These are phyloP conservation scores for Colletes latitarsis DNA, from an alignment of 1,140 invertebrate genomes.

Conservation along the genomic window DNA sequence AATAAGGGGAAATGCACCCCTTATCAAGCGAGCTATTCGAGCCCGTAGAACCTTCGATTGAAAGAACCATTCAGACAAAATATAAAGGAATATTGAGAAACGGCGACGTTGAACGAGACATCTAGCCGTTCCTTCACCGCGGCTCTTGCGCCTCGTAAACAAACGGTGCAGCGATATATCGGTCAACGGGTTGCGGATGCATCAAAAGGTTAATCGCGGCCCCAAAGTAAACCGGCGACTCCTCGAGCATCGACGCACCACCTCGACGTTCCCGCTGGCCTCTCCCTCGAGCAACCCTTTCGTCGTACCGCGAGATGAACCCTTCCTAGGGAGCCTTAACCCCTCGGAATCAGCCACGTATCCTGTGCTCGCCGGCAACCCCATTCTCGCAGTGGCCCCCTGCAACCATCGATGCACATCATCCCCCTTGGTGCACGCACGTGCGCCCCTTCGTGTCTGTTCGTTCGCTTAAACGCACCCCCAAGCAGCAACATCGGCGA, in stretches of 20 bases:
- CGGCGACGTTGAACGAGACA: neutral
- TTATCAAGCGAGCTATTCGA: too few relatives aligned
- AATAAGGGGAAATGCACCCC: too few relatives aligned
- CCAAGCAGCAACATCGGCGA: constrained; percentile 32
- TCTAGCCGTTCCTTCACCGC: neutral
- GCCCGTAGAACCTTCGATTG: neutral
- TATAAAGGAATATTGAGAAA: neutral
- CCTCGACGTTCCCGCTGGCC: constrained; percentile 17
- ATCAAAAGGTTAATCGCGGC: constrained; percentile 41
- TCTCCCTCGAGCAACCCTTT: neutral
- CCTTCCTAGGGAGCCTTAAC: constrained; percentile 57
- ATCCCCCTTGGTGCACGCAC: constrained; percentile 48
- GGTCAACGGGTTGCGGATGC: constrained; percentile 45
- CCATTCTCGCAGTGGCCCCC: constrained; percentile 48
- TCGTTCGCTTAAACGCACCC: constrained; percentile 63
- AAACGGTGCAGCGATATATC: constrained; percentile 31
- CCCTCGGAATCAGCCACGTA: constrained; percentile 58
- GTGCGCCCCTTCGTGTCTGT: constrained; percentile 51
- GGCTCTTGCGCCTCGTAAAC: constrained; percentile 10
- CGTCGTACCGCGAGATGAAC: constrained; percentile 27
- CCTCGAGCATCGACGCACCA: constrained; percentile 25
- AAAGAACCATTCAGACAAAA: neutral
- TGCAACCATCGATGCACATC: constrained; percentile 60
- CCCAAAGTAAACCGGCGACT: constrained; percentile 29
- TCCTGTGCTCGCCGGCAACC: constrained; percentile 53